Evolutionary conservation across 2,888 invertebrate genomes (phyloP).

Genomic region (Phortica magna): DNA sequence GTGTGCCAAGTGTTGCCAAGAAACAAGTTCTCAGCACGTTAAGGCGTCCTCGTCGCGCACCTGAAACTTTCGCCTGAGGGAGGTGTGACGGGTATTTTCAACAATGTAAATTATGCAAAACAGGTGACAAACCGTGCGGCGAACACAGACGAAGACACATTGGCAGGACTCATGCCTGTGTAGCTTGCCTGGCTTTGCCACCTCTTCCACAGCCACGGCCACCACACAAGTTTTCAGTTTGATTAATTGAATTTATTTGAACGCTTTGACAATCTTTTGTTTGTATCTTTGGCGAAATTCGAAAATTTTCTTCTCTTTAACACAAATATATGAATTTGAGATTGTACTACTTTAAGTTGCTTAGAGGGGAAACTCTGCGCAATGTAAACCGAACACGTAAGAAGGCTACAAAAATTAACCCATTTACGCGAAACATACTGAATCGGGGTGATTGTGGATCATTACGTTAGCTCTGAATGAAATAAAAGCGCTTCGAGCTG

Average conservation of each 20-base stretch:
- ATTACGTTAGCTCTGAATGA: too few species aligned
- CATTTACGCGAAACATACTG: not conserved
- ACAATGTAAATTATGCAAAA: constrained; percentile 32
- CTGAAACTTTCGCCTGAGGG: not conserved
- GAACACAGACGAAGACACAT: not conserved
- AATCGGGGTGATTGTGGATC: not conserved
- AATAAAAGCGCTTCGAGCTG: too few species aligned
- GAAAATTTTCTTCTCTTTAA: too few species aligned
- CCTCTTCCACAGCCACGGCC: too few species aligned
- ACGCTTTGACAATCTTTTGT: not conserved
- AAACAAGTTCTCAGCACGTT: not conserved
- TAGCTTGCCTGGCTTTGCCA: too few species aligned
- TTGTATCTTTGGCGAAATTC: not conserved
- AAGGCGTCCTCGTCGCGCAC: not conserved
- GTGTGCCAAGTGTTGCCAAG: constrained; percentile 1
- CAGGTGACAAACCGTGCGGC: constrained; percentile 1
- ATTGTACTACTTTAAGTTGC: not conserved
- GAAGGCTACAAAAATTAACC: not conserved
- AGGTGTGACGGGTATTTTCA: constrained; percentile 24
- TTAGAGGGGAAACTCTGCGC: not conserved
- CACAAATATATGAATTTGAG: too few species aligned
- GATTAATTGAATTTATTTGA: constrained; percentile 26
- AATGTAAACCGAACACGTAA: not conserved
- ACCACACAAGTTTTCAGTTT: not conserved
- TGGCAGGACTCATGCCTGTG: not conserved